Percentiles rank a stretch among this genome's conserved stretches.
Conservation (phyloP, 2,113 vertebrate species). For the Miniopterus natalensis region DNA sequence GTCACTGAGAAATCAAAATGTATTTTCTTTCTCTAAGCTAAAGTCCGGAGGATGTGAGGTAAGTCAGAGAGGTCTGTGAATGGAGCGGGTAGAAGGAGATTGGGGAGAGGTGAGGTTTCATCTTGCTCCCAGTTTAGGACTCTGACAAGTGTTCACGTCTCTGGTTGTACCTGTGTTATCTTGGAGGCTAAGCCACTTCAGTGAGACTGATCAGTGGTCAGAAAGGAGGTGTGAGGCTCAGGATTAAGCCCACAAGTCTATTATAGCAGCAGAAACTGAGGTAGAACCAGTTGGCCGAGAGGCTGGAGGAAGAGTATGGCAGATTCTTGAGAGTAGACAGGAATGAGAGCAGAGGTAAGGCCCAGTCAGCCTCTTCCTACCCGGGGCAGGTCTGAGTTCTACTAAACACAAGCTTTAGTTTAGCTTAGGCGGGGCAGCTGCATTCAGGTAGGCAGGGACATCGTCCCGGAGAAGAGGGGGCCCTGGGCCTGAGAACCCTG, state of each 20-base stretch:
- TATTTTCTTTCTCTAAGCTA: background rate
- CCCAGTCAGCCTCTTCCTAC: background rate
- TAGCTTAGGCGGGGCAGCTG: background rate
- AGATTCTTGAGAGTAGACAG: background rate
- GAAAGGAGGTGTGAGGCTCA: background rate
- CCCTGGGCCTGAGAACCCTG: background rate
- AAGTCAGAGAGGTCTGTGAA: background rate
- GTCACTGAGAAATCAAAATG: background rate
- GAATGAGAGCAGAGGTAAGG: background rate
- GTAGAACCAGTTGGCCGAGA: background rate
- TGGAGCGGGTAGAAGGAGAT: background rate
- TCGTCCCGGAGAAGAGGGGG: background rate
- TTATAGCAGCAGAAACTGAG: background rate
- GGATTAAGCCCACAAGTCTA: background rate
- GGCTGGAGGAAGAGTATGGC: background rate
- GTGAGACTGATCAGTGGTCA: background rate
- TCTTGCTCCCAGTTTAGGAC: background rate
- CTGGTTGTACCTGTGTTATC: background rate
- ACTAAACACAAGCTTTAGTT: background rate
- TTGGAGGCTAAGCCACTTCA: background rate
- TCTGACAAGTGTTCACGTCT: background rate
- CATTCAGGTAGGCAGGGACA: background rate
- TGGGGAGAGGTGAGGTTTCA: background rate
- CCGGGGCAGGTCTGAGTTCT: background rate
- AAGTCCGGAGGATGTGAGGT: background rate